phyloP scores from a whole-genome alignment of 2,113 vertebrate genomes.

The Hepsetus odoe region DNA sequence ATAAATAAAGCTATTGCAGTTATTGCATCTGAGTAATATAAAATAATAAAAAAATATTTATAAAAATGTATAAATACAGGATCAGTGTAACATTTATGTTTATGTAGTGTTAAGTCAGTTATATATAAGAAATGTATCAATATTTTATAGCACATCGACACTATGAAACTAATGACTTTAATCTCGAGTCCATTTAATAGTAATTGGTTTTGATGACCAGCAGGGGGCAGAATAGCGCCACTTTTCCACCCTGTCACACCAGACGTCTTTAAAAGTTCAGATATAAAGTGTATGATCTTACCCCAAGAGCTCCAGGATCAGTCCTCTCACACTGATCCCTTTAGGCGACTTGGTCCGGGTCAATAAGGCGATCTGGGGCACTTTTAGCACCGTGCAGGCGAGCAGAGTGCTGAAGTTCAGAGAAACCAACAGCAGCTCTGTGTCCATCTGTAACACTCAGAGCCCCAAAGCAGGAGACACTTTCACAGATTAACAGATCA shows the following conservation, averaged over 20 bases:
- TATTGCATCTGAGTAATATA: no score
- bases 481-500: neutral
- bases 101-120: no score
- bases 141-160: no score
- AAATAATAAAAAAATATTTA: no score
- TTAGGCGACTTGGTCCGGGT: neutral
- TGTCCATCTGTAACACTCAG: neutral
- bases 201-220: neutral
- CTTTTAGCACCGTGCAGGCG: slow-evolving; percentile 5
- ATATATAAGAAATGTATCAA: no score
- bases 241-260: neutral
- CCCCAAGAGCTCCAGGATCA: slow-evolving; percentile 16
- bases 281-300: no score
- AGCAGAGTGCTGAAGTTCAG: slow-evolving; percentile 16
- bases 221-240: neutral
- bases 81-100: no score
- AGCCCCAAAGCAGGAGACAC: neutral
- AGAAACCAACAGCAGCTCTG: neutral
- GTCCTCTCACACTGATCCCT: slow-evolving; percentile 10
- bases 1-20: no score
- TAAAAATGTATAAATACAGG: no score
- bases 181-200: neutral
- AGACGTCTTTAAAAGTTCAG: no score
- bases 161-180: no score
- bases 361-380: slow-evolving; percentile 25